phyloP scores from a whole-genome alignment of 2,113 vertebrate genomes.

The Oncorhynchus gorbuscha region DNA sequence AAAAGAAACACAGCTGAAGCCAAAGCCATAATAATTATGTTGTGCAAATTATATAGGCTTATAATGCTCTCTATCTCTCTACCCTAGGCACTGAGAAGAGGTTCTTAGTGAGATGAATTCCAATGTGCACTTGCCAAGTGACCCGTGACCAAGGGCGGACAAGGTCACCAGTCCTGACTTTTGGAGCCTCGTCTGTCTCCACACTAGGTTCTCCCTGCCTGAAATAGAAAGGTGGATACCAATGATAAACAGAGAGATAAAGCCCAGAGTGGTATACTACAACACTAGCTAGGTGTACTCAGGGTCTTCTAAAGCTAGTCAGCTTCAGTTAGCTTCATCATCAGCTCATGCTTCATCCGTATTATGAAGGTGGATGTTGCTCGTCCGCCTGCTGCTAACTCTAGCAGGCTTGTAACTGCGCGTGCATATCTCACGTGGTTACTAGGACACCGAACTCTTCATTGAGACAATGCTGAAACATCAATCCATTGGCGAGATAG shows the following conservation, averaged over 20 bases:
- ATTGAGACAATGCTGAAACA: no score
- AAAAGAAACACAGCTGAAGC: neutral
- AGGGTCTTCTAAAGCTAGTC: no score
- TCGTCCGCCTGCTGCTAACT: no score
- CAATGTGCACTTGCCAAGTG: constrained; percentile 70
- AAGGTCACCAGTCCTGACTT: constrained; percentile 69
- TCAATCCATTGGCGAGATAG: no score
- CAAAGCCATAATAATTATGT: neutral
- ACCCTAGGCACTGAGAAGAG: constrained; percentile 53
- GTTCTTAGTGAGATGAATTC: constrained; percentile 80
- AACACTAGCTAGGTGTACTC: no score
- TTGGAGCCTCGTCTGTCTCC: constrained; percentile 62
- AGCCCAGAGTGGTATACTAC: no score
- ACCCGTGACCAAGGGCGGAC: constrained; percentile 77
- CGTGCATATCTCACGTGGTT: no score
- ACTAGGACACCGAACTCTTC: no score
- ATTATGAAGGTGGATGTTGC: no score
- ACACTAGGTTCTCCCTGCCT: constrained; percentile 74
- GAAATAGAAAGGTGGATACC: constrained; percentile 82
- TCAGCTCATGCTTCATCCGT: no score
- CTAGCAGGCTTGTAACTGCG: no score
- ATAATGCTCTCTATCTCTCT: constrained; percentile 77
- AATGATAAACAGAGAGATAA: constrained; percentile 72
- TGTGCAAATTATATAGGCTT: neutral
- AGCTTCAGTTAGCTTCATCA: no score